These are phyloP conservation scores for human DNA, from an alignment of 2,113 vertebrate species.

Conservation along the genomic window GRCh38 chr3:125193501-125194000, in stretches of 20 bases:
- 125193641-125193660: neutral
- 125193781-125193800: neutral
- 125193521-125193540: fast-evolving
- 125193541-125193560: neutral
- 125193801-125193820: neutral
- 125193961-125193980: neutral
- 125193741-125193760: neutral
- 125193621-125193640: neutral
- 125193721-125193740: neutral
- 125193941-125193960: neutral
- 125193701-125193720: neutral
- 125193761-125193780: neutral
- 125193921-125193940: neutral
- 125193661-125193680: too few relatives aligned
- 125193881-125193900: neutral
- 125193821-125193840: neutral
- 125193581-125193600: neutral
- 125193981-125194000: too few relatives aligned
- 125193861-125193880: neutral
- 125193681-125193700: neutral
- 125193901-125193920: neutral
- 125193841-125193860: fast-evolving
- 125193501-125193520: neutral
- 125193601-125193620: fast-evolving
- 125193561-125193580: neutral